Evolutionary conservation across 1,140 invertebrate species (phyloP), one percentile per base, ranked within the genome.

Genomic region (Cherax destructor): DNA sequence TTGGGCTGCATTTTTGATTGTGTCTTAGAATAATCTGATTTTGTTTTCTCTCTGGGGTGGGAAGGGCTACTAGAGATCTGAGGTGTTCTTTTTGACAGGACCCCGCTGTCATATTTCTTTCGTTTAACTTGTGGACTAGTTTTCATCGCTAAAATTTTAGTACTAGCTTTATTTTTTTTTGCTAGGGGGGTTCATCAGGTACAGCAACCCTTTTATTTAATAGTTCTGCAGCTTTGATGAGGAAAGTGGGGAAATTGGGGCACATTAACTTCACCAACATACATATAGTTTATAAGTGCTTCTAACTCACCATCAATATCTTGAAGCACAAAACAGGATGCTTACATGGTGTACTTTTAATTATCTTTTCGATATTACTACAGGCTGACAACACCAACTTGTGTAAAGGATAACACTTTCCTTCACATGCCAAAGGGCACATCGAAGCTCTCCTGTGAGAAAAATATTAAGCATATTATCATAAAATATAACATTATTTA

Each of bases 261-360:
- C 11, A 98, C 97, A 94, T 97, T 98, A 5, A 98, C 97, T 98
- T n/a, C n/a, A n/a, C n/a, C n/a, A n/a, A n/a, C n/a, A n/a, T n/a
- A n/a, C n/a, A n/a, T n/a, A n/a, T n/a, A 98, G 93, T 98, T 97
- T 5, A 98, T 95, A 13, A 98, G 96, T 4, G 97, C 97, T 92
- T 97, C 97, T 94, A 98, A 97, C 94, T 98, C 97, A 52, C 95
- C 95, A 91, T 97, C 98, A 56, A 98, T 97, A 94, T 98, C 97
- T 93, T 97, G 96, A 95, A 98, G 97, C 69, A 98, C 98, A 92
- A 98, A 84, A 98, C 98, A 49, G 97, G 97, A 94, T 98, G 97
- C 94, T 97, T 97, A 95, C 97, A 98, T 0, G 97, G 96, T 30
- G 90, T 91, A 21, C 78, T 49, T 56, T 91, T 84, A 93, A 98